phyloP scores from a whole-genome alignment of 2,888 invertebrate genomes.

The Graphium colonna region DNA sequence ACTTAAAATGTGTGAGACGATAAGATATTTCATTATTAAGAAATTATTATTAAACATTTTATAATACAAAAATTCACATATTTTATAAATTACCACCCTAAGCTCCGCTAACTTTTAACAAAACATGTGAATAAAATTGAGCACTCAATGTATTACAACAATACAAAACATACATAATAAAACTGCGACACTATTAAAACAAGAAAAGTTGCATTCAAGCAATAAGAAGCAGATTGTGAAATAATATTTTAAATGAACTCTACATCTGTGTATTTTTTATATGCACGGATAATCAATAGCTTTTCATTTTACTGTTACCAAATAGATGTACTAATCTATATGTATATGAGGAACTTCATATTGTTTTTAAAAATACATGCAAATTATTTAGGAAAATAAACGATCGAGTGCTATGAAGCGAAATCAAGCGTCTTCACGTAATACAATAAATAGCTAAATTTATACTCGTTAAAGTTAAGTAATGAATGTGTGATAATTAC shows the following conservation, averaged over 20 bases:
- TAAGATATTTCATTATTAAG: not conserved
- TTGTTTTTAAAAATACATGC: slow-evolving; percentile 8
- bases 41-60: not conserved
- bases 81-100: slow-evolving; percentile 18
- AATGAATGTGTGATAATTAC: not conserved
- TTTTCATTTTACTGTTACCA: slow-evolving; percentile 3
- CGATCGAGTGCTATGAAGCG: slow-evolving; percentile 15
- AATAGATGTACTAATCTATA: slow-evolving; percentile 10
- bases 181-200: slow-evolving; percentile 7
- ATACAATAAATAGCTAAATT: slow-evolving; percentile 23
- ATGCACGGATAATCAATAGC: not conserved
- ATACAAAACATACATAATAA: slow-evolving; percentile 13
- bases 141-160: slow-evolving; percentile 44
- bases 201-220: not conserved
- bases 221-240: not conserved
- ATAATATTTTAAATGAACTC: not conserved
- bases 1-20: not conserved
- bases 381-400: slow-evolving; percentile 13
- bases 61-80: not conserved
- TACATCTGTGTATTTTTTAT: not conserved
- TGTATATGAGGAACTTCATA: slow-evolving; percentile 20
- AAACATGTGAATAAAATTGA: slow-evolving; percentile 49
- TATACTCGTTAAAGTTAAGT: slow-evolving; percentile 12
- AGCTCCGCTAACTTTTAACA: slow-evolving; percentile 17
- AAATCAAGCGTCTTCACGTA: slow-evolving; percentile 22